These are phyloP conservation scores for Limnodromus scolopaceus DNA, from an alignment of 2,797 vertebrate species.

Conservation along the genomic window DNA sequence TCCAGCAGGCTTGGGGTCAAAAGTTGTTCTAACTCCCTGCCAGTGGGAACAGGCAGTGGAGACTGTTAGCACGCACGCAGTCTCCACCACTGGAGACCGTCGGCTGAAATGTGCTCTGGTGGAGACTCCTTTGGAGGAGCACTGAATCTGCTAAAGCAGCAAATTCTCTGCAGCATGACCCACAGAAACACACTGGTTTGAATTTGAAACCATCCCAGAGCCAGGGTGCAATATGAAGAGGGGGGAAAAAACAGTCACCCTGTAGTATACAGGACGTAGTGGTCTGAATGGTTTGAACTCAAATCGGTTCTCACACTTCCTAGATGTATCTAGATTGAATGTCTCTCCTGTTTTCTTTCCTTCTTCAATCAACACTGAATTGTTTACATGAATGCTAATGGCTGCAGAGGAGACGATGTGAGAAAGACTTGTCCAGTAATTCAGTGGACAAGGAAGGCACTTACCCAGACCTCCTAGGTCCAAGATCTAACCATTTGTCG, in stretches of 20 bases:
- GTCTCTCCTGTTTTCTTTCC: neutral
- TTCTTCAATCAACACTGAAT: neutral
- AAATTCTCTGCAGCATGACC: neutral
- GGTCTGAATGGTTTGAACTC: neutral
- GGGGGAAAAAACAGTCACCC: neutral
- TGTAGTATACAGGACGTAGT: neutral
- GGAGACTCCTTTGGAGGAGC: neutral
- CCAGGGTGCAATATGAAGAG: neutral
- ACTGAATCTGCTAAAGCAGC: neutral
- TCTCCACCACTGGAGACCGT: neutral
- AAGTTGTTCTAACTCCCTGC: constrained; percentile 14
- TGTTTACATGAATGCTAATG: neutral
- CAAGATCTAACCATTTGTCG: neutral
- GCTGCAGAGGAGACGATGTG: neutral
- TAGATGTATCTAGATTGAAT: neutral
- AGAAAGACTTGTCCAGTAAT: neutral
- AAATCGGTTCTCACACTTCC: neutral
- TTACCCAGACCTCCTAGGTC: neutral
- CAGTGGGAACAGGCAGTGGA: neutral
- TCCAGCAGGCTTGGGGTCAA: constrained; percentile 19
- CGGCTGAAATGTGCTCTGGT: neutral
- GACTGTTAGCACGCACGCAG: neutral
- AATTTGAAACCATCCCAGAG: neutral
- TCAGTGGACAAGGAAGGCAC: neutral
- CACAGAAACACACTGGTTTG: neutral